Conservation (phyloP, 1,140 invertebrate genomes). For the Solen grandis region DNA sequence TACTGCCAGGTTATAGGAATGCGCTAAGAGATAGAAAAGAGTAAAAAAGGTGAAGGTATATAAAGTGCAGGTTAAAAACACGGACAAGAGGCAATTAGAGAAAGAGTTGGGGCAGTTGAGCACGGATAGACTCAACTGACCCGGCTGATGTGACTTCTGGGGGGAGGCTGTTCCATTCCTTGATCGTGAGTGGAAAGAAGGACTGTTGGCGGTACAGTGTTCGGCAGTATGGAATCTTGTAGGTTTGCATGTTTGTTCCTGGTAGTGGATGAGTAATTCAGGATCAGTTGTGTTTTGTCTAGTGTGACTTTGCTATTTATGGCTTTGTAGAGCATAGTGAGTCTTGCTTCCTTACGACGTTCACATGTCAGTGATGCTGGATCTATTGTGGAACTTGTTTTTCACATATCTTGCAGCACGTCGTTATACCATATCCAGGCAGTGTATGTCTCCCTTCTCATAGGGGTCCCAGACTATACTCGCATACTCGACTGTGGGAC, state of each 20-base stretch:
- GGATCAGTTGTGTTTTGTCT: background rate
- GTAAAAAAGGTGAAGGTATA: too few relatives aligned
- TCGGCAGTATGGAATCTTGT: background rate
- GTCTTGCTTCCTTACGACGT: background rate
- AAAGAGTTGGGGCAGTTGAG: background rate
- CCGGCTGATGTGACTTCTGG: background rate
- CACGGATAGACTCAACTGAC: background rate
- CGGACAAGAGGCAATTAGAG: background rate
- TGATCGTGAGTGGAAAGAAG: background rate
- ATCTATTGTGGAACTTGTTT: background rate
- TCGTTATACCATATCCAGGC: background rate
- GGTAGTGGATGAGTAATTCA: background rate
- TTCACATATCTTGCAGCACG: background rate
- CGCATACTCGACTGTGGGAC: background rate
- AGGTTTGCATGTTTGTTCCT: background rate
- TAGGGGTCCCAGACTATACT: background rate
- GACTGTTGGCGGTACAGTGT: background rate
- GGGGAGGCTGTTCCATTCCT: background rate
- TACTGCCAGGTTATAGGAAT: too few relatives aligned
- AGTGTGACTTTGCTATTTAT: background rate
- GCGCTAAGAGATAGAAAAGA: too few relatives aligned
- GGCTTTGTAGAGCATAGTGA: background rate
- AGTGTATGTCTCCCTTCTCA: background rate
- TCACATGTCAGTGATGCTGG: background rate
- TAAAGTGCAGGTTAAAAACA: too few relatives aligned